phyloP scores from a whole-genome alignment of 2,888 invertebrate species.

The Lasioglossum vierecki region DNA sequence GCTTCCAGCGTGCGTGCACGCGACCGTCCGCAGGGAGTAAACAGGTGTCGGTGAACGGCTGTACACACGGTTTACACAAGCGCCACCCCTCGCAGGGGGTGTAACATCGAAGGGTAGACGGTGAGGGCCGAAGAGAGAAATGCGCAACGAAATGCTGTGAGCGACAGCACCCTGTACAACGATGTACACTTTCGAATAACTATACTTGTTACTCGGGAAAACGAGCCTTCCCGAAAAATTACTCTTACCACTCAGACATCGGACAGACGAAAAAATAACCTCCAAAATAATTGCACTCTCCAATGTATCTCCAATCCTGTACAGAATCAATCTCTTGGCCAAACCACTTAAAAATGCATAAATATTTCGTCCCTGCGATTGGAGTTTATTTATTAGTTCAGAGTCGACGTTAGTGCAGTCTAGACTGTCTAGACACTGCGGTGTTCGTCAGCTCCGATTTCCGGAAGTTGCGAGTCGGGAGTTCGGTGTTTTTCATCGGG shows the following conservation, averaged over 20 bases:
- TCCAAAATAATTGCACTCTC: neutral
- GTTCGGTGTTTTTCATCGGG: neutral
- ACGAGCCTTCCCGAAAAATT: neutral
- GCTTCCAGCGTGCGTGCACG: conserved; percentile 60
- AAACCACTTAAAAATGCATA: neutral
- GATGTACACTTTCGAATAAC: neutral
- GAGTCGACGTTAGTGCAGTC: neutral
- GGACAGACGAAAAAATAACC: neutral
- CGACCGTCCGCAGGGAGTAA: conserved; percentile 70
- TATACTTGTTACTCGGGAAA: neutral
- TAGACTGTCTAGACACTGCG: neutral
- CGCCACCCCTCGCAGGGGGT: conserved; percentile 65
- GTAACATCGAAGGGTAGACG: conserved; percentile 60
- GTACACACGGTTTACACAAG: conserved; percentile 70
- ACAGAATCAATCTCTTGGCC: neutral
- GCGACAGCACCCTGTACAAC: conserved; percentile 16
- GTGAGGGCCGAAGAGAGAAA: conserved; percentile 46
- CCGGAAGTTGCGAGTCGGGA: neutral
- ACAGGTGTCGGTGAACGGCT: conserved; percentile 68
- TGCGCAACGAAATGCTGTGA: conserved; percentile 36
- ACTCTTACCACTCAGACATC: neutral
- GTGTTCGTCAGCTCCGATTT: neutral
- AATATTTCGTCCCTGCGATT: neutral
- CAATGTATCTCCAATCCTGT: neutral
- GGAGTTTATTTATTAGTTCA: neutral